Evolutionary conservation across 2,113 vertebrate genomes (phyloP).

Genomic region (Glareola pratincola): DNA sequence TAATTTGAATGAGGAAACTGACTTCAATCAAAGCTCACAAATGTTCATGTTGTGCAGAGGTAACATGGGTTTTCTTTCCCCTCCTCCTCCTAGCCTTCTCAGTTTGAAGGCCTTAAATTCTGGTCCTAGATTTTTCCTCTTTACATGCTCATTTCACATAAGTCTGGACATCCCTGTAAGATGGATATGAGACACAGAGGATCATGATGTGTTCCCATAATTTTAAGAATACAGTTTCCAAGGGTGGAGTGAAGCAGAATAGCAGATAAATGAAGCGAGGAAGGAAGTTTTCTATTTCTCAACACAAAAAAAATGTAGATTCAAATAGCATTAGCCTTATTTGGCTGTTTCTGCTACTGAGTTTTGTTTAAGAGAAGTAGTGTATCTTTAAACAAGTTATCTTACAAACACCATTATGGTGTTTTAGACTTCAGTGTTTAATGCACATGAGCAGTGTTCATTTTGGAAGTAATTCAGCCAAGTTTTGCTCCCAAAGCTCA

Average conservation of each 20-base stretch:
- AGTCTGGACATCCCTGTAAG: not conserved
- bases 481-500: not conserved
- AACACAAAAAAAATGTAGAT: rapidly evolving
- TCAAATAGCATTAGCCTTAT: rapidly evolving
- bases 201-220: not conserved
- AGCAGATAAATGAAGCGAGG: not conserved
- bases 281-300: not conserved
- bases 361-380: not conserved
- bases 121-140: not conserved
- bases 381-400: not conserved
- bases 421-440: not conserved
- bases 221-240: not conserved
- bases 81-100: not conserved
- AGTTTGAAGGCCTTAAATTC: not conserved
- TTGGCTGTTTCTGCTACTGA: not conserved
- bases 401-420: not conserved
- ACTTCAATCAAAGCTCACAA: not conserved
- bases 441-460: not conserved
- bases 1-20: not conserved
- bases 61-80: not conserved
- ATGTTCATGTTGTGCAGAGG: not conserved
- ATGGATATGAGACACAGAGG: not conserved
- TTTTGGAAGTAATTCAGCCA: not conserved
- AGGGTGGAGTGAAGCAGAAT: not conserved
- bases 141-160: rapidly evolving